Percentiles rank a stretch among this genome's conserved stretches.
These are phyloP conservation scores for Pomacea maculata DNA, from an alignment of 1,140 invertebrate species.

Conservation along the genomic window DNA sequence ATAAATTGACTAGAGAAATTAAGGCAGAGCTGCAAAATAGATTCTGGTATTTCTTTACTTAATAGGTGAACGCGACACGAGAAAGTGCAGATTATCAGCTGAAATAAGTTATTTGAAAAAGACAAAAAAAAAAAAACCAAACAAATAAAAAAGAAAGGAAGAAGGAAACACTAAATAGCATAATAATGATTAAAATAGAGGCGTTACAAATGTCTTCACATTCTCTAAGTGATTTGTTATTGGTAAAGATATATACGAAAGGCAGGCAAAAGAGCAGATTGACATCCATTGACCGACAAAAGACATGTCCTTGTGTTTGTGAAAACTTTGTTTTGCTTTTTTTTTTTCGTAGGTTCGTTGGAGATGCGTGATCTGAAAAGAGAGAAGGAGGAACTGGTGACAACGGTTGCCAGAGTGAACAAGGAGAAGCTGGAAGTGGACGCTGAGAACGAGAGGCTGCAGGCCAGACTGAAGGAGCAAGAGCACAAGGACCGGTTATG, in stretches of 20 bases:
- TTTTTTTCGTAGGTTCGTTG: not conserved
- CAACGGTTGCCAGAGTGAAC: slow-evolving; percentile 4
- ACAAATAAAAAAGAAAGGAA: no score
- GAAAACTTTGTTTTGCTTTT: not conserved
- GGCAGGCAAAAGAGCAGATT: not conserved
- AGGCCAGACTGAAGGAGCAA: not conserved
- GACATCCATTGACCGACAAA: not conserved
- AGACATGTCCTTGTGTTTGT: not conserved
- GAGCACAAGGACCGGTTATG: not conserved
- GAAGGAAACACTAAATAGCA: no score
- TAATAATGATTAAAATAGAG: no score
- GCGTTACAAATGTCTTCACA: not conserved
- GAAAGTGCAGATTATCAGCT: no score
- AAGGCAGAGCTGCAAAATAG: no score
- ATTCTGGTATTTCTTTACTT: no score
- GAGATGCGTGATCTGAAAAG: slow-evolving; percentile 13
- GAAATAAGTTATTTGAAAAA: no score
- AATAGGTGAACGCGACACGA: no score
- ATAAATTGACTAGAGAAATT: no score
- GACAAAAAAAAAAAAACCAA: no score
- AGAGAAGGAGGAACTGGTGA: slow-evolving; percentile 12
- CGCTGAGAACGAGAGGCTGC: slow-evolving; percentile 18
- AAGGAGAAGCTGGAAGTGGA: slow-evolving; percentile 14
- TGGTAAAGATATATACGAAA: not conserved
- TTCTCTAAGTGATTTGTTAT: not conserved